phyloP scores from a whole-genome alignment of 2,888 invertebrate genomes.

The Acanthosepion esculentum region DNA sequence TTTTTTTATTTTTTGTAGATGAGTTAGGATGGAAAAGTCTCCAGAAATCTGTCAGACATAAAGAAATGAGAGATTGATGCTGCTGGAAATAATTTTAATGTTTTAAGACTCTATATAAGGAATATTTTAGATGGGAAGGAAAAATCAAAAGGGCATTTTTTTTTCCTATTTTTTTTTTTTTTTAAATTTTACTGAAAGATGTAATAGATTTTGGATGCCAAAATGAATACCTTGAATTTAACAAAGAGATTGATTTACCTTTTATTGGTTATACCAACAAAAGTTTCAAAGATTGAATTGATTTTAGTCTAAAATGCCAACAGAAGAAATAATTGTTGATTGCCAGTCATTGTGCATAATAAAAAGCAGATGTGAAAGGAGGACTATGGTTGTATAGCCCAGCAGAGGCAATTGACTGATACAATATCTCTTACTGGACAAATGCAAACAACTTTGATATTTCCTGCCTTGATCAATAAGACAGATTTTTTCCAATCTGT shows the following conservation, averaged over 20 bases:
- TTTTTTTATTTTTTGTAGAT: no score
- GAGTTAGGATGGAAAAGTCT: no score
- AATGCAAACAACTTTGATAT: conserved; percentile 23
- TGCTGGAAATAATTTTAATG: no score
- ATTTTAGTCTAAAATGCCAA: not conserved
- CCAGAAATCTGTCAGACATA: no score
- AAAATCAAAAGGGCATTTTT: no score
- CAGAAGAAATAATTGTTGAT: not conserved
- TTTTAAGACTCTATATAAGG: no score
- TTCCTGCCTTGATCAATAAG: conserved; percentile 1
- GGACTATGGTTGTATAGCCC: not conserved
- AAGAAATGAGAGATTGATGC: no score
- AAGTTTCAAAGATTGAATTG: not conserved
- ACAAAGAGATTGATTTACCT: not conserved
- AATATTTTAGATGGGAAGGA: no score
- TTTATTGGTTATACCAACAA: not conserved
- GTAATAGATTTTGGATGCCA: not conserved
- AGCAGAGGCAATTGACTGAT: not conserved
- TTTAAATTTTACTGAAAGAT: not conserved
- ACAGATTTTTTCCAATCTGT: not conserved
- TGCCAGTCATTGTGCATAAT: not conserved
- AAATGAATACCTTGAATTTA: not conserved
- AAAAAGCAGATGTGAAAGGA: not conserved
- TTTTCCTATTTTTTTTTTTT: no score
- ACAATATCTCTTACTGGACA: not conserved